Percentiles rank a stretch among this genome's conserved stretches.
These are phyloP conservation scores for Diachasmimorpha longicaudata DNA, from an alignment of 1,140 invertebrate genomes.

Conservation along the genomic window DNA sequence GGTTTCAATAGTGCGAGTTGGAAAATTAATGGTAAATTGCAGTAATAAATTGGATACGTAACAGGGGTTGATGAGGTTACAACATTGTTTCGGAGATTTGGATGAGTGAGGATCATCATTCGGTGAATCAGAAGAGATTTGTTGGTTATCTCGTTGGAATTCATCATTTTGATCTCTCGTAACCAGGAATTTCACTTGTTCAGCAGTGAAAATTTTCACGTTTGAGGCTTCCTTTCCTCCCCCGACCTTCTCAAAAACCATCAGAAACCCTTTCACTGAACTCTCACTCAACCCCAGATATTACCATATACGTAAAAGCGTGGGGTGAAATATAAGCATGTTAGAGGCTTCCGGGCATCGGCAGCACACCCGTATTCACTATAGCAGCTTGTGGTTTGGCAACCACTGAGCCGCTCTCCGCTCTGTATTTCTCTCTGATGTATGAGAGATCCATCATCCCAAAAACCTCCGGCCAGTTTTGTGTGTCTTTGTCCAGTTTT, in stretches of 20 bases:
- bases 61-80: not conserved
- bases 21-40: too few species aligned
- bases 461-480: not conserved
- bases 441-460: conserved; percentile 1
- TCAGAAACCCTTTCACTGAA: not conserved
- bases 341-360: conserved; percentile 8
- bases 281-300: conserved; percentile 17
- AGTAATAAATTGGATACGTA: too few species aligned
- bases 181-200: not conserved
- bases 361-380: not conserved
- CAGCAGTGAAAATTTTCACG: not conserved
- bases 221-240: conserved; percentile 2
- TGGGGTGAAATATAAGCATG: conserved; percentile 13
- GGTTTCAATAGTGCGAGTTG: too few species aligned
- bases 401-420: not conserved
- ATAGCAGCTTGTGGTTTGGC: conserved; percentile 6
- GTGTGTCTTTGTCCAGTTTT: not conserved
- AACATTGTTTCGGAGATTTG: not conserved
- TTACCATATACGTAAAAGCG: not conserved
- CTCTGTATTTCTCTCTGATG: conserved; percentile 8
- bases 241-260: not conserved
- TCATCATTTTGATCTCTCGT: not conserved
- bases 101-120: too few species aligned
- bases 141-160: not conserved
- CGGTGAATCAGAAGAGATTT: too few species aligned